Base-by-base conservation (phyloP, 2,888 invertebrate genomes). In the Tetropium fuscum region DNA sequence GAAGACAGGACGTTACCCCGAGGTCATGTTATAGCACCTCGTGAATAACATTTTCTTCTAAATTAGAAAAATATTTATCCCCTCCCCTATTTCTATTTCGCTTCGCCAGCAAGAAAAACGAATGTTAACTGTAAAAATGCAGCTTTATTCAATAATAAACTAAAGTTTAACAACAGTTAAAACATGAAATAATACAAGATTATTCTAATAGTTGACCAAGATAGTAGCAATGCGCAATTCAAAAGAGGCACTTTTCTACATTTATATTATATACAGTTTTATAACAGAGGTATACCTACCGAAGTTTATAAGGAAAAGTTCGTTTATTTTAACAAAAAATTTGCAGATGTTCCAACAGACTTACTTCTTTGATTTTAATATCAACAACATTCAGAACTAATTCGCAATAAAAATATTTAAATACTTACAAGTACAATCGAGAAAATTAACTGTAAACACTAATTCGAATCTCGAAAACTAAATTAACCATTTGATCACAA, bases 161-260 rank as follows among this genome's bases (percentile, higher is more conserved):
- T 77, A 75, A 79, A 78, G 78, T 74, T 74, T 79, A 78, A 78
- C 78, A 79, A 79, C 78, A 79, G 78, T 78, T 76, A 78, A 77
- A 78, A 79, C 78, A 78, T 77, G 59, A 78, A 79, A 77, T 75
- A 74, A 75, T 75, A 55, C 40, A 71, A 71, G 72, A 73, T 76
- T 61, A 73, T 68, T 72, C 78, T 79, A 80, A 77, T 77, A 80
- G 80, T 80, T 78, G 77, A 79, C 77, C 78, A 77, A 79, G 78
- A 79, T 75, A 76, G 74, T 78, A 80, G 80, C 80, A 74, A 79
- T 79, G 80, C 80, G 78, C 79, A 80, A 79, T 80, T 80, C 67
- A 80, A 78, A 79, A 77, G 77, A 80, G 80, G 80, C 80, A 80
- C 80, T 80, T 80, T 76, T 78, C 79, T 80, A 80, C 80, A 77